phyloP scores from a whole-genome alignment of 1,140 invertebrate genomes.

The Ceratina australensis region DNA sequence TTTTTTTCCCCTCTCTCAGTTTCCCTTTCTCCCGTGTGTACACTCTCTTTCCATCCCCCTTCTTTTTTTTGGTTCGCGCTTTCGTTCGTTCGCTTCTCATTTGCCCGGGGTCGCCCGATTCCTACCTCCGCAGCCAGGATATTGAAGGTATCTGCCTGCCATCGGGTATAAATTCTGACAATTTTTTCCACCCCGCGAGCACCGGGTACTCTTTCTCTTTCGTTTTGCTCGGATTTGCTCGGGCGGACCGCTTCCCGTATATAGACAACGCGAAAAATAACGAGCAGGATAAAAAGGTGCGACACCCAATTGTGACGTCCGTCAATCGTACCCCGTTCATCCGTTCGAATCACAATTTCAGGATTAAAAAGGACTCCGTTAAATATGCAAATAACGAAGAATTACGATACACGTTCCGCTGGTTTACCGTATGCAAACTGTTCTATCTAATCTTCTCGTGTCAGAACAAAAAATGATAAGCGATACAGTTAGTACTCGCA shows the following conservation, averaged over 20 bases:
- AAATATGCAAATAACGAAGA: too few relatives aligned
- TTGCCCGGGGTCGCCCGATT: slow-evolving; percentile 39
- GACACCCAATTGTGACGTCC: slow-evolving; percentile 4
- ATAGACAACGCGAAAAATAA: slow-evolving; percentile 36
- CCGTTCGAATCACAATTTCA: too few relatives aligned
- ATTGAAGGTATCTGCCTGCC: slow-evolving; percentile 42
- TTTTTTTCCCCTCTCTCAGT: neutral
- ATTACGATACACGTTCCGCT: neutral
- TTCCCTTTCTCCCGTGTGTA: neutral
- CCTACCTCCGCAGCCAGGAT: slow-evolving; percentile 31
- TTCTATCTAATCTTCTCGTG: too few relatives aligned
- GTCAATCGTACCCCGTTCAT: slow-evolving; percentile 16
- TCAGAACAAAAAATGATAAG: too few relatives aligned
- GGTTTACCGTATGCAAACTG: too few relatives aligned
- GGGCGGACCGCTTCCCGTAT: neutral
- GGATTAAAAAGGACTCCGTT: too few relatives aligned
- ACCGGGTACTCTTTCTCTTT: neutral
- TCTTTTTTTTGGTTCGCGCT: neutral
- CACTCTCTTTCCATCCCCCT: neutral
- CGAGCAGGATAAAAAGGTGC: slow-evolving; percentile 33
- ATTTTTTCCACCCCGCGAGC: slow-evolving; percentile 27
- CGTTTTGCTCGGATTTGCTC: neutral
- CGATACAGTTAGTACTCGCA: too few relatives aligned
- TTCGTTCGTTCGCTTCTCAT: slow-evolving; percentile 32
- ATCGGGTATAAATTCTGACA: slow-evolving; percentile 50